Conservation (phyloP, 2,888 invertebrate genomes). For the Philereme vetulata region DNA sequence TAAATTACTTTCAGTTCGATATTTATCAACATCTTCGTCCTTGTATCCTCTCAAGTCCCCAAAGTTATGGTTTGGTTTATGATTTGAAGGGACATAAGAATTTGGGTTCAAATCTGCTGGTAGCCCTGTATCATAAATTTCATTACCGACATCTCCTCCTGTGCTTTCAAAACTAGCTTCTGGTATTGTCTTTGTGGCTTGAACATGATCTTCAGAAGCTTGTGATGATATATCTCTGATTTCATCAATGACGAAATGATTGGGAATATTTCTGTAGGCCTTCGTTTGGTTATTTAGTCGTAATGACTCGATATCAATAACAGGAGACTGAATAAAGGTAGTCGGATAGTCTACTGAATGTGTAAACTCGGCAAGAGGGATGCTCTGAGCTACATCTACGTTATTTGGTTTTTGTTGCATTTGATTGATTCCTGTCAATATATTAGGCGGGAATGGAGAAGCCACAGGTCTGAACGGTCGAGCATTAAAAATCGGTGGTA, state of each 20-base stretch:
- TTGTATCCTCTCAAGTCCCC: conserved; percentile 72
- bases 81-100: conserved; percentile 56
- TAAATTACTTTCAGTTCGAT: conserved; percentile 72
- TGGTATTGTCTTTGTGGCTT: conserved; percentile 67
- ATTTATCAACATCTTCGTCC: conserved; percentile 75
- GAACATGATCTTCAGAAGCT: conserved; percentile 75
- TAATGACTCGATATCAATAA: conserved; percentile 83
- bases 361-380: conserved; percentile 87
- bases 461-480: conserved; percentile 78
- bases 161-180: conserved; percentile 77
- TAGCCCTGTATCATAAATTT: conserved; percentile 60
- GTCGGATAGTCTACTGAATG: conserved; percentile 89
- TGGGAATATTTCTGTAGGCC: conserved; percentile 70
- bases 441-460: conserved; percentile 51
- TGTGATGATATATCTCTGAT: conserved; percentile 81
- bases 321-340: conserved; percentile 87
- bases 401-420: conserved; percentile 61
- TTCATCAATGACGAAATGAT: conserved; percentile 66
- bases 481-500: conserved; percentile 86
- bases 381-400: conserved; percentile 85
- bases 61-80: conserved; percentile 57
- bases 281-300: conserved; percentile 65
- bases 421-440: conserved; percentile 62
- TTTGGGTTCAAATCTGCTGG: conserved; percentile 57
- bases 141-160: conserved; percentile 65